Conservation (phyloP, 2,113 vertebrate species). For the Malurus elegans region DNA sequence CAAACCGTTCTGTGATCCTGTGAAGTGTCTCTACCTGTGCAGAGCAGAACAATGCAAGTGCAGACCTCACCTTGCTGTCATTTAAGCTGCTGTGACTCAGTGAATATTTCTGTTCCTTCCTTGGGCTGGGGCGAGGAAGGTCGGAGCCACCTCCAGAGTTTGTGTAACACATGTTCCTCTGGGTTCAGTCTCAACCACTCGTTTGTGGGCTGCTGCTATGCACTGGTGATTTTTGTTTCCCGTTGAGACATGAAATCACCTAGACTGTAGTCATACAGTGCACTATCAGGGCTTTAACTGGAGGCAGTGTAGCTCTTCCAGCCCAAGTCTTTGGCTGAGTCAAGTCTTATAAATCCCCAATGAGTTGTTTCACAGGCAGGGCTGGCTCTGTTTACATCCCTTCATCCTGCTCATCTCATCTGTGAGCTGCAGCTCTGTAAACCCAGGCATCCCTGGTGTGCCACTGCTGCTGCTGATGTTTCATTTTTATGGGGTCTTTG, state of each 20-base stretch:
- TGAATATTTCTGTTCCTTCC: not conserved
- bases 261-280: not conserved
- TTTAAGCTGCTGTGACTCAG: not conserved
- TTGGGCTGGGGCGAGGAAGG: not conserved
- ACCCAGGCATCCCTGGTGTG: conserved; percentile 16
- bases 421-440: conserved; percentile 20
- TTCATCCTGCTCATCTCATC: not conserved
- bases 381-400: conserved; percentile 19
- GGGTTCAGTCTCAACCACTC: not conserved
- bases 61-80: not conserved
- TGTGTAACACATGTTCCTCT: not conserved
- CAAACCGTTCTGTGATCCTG: not conserved
- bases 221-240: not conserved
- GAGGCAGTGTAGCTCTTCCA: not conserved
- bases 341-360: conserved; percentile 8
- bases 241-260: not conserved
- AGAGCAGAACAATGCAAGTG: not conserved
- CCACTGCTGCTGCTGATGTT: conserved; percentile 24
- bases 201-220: not conserved
- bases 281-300: not conserved
- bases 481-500: conserved; percentile 53
- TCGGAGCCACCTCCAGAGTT: not conserved
- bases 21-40: not conserved
- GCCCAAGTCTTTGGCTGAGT: not conserved
- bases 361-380: not conserved